A percentile compares a stretch with the other conserved stretches of the same genome.
Evolutionary conservation across 2,797 vertebrate genomes (phyloP).

Genomic region (Phyllotis vaccarum): DNA sequence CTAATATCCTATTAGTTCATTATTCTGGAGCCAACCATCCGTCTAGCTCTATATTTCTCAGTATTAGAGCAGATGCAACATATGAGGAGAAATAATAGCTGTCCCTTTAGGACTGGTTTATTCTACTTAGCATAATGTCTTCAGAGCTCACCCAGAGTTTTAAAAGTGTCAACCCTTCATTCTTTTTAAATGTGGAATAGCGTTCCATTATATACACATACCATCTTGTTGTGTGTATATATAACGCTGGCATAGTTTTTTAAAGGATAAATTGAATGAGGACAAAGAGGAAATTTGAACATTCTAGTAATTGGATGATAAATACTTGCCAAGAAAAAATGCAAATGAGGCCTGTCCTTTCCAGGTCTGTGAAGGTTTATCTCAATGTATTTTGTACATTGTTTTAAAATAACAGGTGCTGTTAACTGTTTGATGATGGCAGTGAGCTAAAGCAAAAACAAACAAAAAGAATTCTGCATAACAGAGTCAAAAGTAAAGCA

Average conservation of each 20-base stretch:
- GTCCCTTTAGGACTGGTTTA: not conserved
- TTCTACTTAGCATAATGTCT: not conserved
- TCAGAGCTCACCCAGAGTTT: not conserved
- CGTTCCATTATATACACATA: not conserved
- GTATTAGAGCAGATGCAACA: not conserved
- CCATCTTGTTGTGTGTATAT: not conserved
- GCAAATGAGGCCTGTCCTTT: not conserved
- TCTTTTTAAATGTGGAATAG: not conserved
- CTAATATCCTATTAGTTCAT: not conserved
- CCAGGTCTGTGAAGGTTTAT: not conserved
- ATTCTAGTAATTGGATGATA: constrained; percentile 42
- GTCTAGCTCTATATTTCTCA: not conserved
- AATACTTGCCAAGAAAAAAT: not conserved
- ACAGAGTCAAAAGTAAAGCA: constrained; percentile 32
- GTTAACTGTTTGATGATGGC: constrained; percentile 16
- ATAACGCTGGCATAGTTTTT: not conserved
- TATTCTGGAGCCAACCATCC: not conserved
- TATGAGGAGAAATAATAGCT: not conserved
- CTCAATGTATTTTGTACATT: constrained; percentile 54
- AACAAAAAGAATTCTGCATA: not conserved
- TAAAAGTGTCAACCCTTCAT: not conserved
- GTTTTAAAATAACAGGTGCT: constrained; percentile 13
- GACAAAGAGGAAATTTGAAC: not conserved
- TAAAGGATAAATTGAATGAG: not conserved
- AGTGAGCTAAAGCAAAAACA: not conserved